Base-by-base conservation (phyloP, 2,888 invertebrate species). In the Cryptus armator region DNA sequence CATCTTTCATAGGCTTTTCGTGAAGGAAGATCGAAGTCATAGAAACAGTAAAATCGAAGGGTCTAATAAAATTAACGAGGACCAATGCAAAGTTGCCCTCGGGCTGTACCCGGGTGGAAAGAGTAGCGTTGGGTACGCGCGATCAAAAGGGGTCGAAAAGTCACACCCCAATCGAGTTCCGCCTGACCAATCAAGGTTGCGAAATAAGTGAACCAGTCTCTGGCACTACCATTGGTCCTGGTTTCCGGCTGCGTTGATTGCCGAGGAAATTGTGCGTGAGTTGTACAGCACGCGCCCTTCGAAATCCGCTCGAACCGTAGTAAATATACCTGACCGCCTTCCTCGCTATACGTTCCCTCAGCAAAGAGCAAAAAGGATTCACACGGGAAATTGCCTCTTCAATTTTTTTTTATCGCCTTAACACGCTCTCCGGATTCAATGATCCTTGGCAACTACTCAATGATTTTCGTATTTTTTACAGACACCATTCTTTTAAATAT, bases 231-330 rank as follows among this genome's bases (percentile, higher is more conserved):
- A 92, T 93, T 93, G 91, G 93, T 92, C 89, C 90, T 85, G 90
- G 92, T 90, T 93, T 93, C 93, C 93, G 92, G 93, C 89, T 86
- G 90, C 88, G 88, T 91, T 92, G 92, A 93, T 92, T 93, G 88
- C 91, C 87, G 87, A 90, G 92, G 92, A 93, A 93, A 93, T 93
- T 92, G 92, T 92, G 92, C 93, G 92, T 91, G 88, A 88, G 85
- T 32, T 62, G 76, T 76, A 72, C 85, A 66, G 62, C 77, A 68
- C 74, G 71, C 79, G 78, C 62, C 29, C 56, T 68, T 48, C 67
- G 19, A n/a, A 29, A 64, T 67, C 75, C 66, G 53, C 56, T 74
- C 76, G 46, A 44, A 24, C 16, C 66, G n/a, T n/a, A n/a, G 32
- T 46, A 19, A 19, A 66, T 66, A 43, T 67, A 37, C 37, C 37